These are phyloP conservation scores for Benthosema pterotum DNA, from an alignment of 2,797 vertebrate species.

Conservation along the genomic window DNA sequence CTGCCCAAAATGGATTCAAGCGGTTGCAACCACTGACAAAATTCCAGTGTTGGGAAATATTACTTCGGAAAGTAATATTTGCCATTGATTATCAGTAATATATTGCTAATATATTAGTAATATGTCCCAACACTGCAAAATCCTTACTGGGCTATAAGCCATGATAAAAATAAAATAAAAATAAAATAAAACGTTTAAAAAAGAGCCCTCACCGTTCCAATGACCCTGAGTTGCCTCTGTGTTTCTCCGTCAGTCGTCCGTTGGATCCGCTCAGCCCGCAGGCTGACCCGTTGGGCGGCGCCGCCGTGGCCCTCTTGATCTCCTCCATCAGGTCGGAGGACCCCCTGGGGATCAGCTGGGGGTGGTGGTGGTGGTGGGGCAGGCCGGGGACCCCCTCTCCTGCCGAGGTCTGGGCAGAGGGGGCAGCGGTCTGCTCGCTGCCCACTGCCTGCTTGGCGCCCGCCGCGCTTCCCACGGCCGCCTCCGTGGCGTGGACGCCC, in stretches of 20 bases:
- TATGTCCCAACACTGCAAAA: too few species aligned
- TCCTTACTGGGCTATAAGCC: too few species aligned
- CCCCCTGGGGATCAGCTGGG: slow-evolving; percentile 88
- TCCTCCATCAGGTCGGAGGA: slow-evolving; percentile 83
- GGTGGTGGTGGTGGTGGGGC: slow-evolving; percentile 61
- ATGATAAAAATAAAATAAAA: too few species aligned
- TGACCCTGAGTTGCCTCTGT: slow-evolving; percentile 46
- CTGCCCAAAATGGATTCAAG: too few species aligned
- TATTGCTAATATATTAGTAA: too few species aligned
- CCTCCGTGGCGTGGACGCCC: slow-evolving; percentile 59
- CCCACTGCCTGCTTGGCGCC: too few species aligned
- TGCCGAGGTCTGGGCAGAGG: too few species aligned
- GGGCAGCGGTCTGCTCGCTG: too few species aligned
- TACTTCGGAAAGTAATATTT: too few species aligned
- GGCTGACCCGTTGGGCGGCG: slow-evolving; percentile 80
- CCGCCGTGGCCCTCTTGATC: slow-evolving; percentile 81
- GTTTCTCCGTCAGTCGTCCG: slow-evolving; percentile 71
- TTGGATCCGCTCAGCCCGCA: slow-evolving; percentile 77
- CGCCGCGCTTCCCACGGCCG: slow-evolving; percentile 54
- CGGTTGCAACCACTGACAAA: too few species aligned
- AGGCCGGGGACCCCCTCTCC: slow-evolving; percentile 73
- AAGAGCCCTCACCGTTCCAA: slow-evolving; percentile 71
- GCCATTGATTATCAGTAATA: too few species aligned
- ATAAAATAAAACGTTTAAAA: not conserved
- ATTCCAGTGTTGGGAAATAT: too few species aligned